Percentiles rank a stretch among this genome's conserved stretches.
Conservation (phyloP, 2,888 invertebrate species). For the Blera fallax region DNA sequence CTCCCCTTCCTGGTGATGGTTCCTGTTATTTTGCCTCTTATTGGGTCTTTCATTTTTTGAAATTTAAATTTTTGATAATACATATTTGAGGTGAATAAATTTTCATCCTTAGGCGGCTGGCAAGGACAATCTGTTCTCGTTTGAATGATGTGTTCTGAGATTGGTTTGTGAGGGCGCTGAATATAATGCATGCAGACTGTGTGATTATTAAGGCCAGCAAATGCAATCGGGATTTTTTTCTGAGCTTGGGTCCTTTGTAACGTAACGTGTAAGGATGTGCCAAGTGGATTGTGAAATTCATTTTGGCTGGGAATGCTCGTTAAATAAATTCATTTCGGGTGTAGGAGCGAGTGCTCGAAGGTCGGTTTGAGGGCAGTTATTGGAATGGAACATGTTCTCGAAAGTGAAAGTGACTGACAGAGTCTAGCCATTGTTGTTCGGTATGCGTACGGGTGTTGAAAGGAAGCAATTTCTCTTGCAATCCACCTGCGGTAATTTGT, state of each 20-base stretch:
- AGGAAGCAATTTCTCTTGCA: no score
- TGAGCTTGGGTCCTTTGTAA: background rate
- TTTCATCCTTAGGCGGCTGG: background rate
- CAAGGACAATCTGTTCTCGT: background rate
- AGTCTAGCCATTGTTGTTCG: no score
- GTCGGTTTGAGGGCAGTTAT: no score
- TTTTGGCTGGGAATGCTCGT: background rate
- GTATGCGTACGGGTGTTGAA: no score
- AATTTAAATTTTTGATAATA: slow-evolving; percentile 57
- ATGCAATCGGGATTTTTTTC: slow-evolving; percentile 5
- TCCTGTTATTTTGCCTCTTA: background rate
- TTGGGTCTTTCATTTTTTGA: slow-evolving; percentile 12
- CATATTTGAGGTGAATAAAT: slow-evolving; percentile 45
- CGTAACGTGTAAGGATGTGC: background rate
- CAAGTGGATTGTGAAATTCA: background rate
- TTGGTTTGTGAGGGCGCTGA: background rate
- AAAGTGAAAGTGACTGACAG: no score
- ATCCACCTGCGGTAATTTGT: no score
- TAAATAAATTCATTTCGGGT: no score
- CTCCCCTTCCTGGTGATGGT: slow-evolving; percentile 3
- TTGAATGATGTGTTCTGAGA: background rate
- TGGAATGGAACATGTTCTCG: no score
- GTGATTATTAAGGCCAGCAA: background rate
- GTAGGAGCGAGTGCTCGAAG: no score
- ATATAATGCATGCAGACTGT: background rate